These are phyloP conservation scores for Rhagonycha lutea DNA, from an alignment of 2,888 invertebrate species.

Conservation along the genomic window DNA sequence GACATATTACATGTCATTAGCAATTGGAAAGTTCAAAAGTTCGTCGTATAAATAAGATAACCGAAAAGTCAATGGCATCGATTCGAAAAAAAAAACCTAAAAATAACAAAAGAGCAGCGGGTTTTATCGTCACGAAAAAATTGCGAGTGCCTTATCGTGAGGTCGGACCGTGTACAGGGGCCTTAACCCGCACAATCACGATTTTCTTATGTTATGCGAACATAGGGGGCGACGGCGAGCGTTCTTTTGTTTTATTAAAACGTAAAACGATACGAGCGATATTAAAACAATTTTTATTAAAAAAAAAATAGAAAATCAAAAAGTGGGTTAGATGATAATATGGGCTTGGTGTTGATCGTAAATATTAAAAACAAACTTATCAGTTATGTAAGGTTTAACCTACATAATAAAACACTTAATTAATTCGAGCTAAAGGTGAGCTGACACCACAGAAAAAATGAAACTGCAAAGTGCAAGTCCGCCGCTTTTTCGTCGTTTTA, in stretches of 20 bases:
- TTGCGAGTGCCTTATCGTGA: background rate
- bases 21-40: conserved; percentile 16
- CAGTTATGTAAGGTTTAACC: conserved; percentile 12
- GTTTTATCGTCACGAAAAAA: background rate
- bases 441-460: background rate
- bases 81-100: background rate
- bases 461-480: no score
- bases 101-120: background rate
- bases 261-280: no score
- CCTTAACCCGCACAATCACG: background rate
- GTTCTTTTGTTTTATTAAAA: no score
- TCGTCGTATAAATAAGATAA: conserved; percentile 15
- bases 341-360: background rate
- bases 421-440: background rate
- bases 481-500: no score
- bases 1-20: background rate
- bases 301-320: background rate
- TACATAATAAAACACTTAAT: conserved; percentile 11
- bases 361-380: conserved; percentile 10
- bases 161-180: background rate
- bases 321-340: background rate
- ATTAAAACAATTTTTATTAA: background rate
- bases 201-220: no score
- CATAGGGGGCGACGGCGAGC: no score
- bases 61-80: conserved; percentile 15